Evolutionary conservation across 2,888 invertebrate genomes (phyloP), one percentile per base, ranked within the genome.

Genomic region (Eupithecia dodoneata): DNA sequence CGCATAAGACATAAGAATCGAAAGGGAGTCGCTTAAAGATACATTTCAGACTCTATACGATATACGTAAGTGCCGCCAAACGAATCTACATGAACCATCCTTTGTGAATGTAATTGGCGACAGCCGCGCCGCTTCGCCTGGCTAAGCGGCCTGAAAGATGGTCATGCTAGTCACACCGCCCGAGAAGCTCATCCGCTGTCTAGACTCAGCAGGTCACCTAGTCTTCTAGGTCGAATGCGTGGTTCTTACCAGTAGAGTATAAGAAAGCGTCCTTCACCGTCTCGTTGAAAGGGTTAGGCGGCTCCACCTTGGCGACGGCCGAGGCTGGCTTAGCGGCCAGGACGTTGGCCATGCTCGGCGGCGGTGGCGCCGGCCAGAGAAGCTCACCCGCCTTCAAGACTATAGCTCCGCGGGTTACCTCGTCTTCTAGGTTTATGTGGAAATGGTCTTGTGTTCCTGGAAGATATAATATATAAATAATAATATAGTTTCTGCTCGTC

Each of bases 321-420:
- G 92, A 84, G 18, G 67, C 41, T 7, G 95, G 90, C 30, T 90
- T 87, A 97, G 96, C 42, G n/a, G 77, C 65, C 47, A 71, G 77
- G 0, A 92, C 89, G 73, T 92, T 83, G 10, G 95, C 90, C 65
- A 90, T 88, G 47, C 79, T 81, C 18, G 91, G 95, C 66, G 96
- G 95, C 71, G 96, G 96, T 79, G 98, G 98, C 75, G 98, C 96
- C 30, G 98, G 98, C 98, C 98, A 98, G 88, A 98, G 91, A 74
- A 97, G 88, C 85, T 96, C 93, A 0, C 98, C 98, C 76, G 97
- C 95, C 79, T 97, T 96, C 66, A 98, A 93, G 67, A 98, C 96
- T 80, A 98, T 97, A 71, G 97, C 97, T 0, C 98, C 98, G 42
- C 98, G 95, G 0, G 98, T 97, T 72, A 98, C 98, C 90, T 98